Conservation (phyloP, 1,140 invertebrate genomes). For the Drosophila micromelanica region DNA sequence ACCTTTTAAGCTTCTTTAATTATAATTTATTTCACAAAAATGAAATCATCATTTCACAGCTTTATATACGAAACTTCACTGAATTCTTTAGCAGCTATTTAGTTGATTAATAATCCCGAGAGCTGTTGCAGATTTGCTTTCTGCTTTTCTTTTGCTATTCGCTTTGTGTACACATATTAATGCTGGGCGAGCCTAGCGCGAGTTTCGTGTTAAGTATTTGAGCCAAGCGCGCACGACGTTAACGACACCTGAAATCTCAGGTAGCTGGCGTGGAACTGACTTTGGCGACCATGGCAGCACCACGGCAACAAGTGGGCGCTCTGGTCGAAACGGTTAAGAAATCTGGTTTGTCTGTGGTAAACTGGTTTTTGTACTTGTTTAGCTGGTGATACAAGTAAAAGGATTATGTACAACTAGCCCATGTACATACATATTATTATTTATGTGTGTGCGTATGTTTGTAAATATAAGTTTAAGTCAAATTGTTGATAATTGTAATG, state of each 20-base stretch:
- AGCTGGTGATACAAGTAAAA: slow-evolving; percentile 50
- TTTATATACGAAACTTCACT: slow-evolving; percentile 3
- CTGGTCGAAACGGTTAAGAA: slow-evolving; percentile 51
- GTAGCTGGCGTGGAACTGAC: slow-evolving; percentile 50
- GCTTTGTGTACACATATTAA: slow-evolving; percentile 15
- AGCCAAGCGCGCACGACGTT: slow-evolving; percentile 47
- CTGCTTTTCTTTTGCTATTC: slow-evolving; percentile 18
- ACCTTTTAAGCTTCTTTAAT: slow-evolving; percentile 4
- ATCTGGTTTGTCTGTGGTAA: slow-evolving; percentile 49
- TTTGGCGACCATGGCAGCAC: slow-evolving; percentile 52
- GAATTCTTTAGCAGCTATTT: slow-evolving; percentile 3
- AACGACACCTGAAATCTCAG: slow-evolving; percentile 52
- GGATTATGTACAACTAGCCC: slow-evolving; percentile 30
- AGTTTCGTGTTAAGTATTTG: slow-evolving; percentile 40
- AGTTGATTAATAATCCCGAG: slow-evolving; percentile 5
- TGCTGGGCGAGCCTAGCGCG: slow-evolving; percentile 22
- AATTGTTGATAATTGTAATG: slow-evolving; percentile 2
- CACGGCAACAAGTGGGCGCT: slow-evolving; percentile 52
- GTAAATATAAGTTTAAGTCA: slow-evolving; percentile 22
- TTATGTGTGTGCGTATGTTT: background rate
- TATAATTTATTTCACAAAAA: slow-evolving; percentile 9
- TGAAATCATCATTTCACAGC: slow-evolving; percentile 7
- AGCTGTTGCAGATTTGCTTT: slow-evolving; percentile 9
- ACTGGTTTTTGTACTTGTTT: slow-evolving; percentile 42
- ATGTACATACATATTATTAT: slow-evolving; percentile 18